phyloP scores from a whole-genome alignment of 2,113 vertebrate species.

The Neoarius graeffei region DNA sequence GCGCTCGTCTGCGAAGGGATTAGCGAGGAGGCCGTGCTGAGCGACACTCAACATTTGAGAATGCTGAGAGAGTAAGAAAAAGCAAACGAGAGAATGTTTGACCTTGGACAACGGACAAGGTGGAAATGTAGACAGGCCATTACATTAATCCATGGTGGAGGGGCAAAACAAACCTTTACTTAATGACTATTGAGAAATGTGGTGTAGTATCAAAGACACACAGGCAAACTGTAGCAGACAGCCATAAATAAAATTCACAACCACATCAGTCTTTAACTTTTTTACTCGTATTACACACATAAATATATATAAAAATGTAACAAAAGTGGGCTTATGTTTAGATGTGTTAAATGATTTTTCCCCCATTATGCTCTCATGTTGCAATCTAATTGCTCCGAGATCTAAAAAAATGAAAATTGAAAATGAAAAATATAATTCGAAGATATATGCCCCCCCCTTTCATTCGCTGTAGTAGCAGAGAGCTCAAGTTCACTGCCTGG shows the following conservation, averaged over 20 bases:
- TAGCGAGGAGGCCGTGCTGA: slow-evolving; percentile 85
- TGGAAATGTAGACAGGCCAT: slow-evolving; percentile 79
- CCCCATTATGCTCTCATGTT: slow-evolving; percentile 13
- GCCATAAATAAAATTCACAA: slow-evolving; percentile 24
- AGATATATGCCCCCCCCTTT: slow-evolving; percentile 22
- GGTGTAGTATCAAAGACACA: slow-evolving; percentile 34
- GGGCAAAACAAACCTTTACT: slow-evolving; percentile 40
- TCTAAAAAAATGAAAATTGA: neutral
- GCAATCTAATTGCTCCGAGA: slow-evolving; percentile 13
- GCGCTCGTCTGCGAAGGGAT: slow-evolving; percentile 84
- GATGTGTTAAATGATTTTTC: neutral
- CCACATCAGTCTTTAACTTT: slow-evolving; percentile 2
- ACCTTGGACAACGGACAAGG: slow-evolving; percentile 75
- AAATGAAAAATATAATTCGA: slow-evolving; percentile 7
- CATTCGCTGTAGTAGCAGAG: neutral
- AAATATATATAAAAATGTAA: slow-evolving; percentile 14
- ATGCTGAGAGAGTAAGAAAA: slow-evolving; percentile 66
- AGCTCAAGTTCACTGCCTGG: slow-evolving; percentile 54
- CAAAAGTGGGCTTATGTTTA: slow-evolving; percentile 7
- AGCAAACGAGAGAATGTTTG: slow-evolving; percentile 71
- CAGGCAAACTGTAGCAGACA: slow-evolving; percentile 20
- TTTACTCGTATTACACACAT: slow-evolving; percentile 21
- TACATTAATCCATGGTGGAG: slow-evolving; percentile 74
- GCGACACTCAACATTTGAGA: slow-evolving; percentile 90
- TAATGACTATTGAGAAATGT: slow-evolving; percentile 41